These are phyloP conservation scores for Drosophila mayaguana DNA, from an alignment of 2,888 invertebrate species.

Conservation along the genomic window DNA sequence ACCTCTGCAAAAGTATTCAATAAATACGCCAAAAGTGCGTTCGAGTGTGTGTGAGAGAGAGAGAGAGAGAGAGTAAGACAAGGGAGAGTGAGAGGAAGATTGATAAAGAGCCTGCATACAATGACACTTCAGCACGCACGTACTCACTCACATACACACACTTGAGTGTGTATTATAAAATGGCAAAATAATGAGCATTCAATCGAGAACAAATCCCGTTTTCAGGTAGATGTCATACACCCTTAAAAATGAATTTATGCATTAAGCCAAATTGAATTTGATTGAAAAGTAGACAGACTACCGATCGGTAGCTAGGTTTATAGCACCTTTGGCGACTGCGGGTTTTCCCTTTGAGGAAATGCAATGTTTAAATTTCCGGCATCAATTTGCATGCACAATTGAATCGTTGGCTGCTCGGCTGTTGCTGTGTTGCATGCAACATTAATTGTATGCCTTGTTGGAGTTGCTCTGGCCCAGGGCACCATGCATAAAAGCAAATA, in stretches of 20 bases:
- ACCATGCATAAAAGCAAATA: slow-evolving; percentile 20
- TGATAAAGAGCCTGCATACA: slow-evolving; percentile 25
- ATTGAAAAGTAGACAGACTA: slow-evolving; percentile 32
- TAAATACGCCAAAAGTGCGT: slow-evolving; percentile 63
- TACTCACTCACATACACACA: slow-evolving; percentile 29
- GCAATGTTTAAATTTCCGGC: slow-evolving; percentile 49
- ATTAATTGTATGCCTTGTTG: slow-evolving; percentile 69
- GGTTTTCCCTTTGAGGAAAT: slow-evolving; percentile 47
- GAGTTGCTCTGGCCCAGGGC: slow-evolving; percentile 63
- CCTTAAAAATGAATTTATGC: slow-evolving; percentile 26
- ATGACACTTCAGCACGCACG: slow-evolving; percentile 68
- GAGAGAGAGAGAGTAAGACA: background rate
- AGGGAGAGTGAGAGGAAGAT: too few relatives aligned
- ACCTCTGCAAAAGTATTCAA: slow-evolving; percentile 59
- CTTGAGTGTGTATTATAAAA: slow-evolving; percentile 49
- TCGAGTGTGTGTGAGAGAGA: slow-evolving; percentile 51
- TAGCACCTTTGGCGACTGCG: background rate
- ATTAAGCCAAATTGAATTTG: slow-evolving; percentile 60
- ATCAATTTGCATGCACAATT: slow-evolving; percentile 68
- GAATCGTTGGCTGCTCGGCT: slow-evolving; percentile 19
- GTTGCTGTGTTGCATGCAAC: slow-evolving; percentile 22
- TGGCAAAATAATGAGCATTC: slow-evolving; percentile 80
- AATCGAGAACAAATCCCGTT: slow-evolving; percentile 55
- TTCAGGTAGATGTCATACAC: slow-evolving; percentile 58
- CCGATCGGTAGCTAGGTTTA: background rate